Conservation (phyloP, 2,888 invertebrate genomes). For the Pandemis corylana region DNA sequence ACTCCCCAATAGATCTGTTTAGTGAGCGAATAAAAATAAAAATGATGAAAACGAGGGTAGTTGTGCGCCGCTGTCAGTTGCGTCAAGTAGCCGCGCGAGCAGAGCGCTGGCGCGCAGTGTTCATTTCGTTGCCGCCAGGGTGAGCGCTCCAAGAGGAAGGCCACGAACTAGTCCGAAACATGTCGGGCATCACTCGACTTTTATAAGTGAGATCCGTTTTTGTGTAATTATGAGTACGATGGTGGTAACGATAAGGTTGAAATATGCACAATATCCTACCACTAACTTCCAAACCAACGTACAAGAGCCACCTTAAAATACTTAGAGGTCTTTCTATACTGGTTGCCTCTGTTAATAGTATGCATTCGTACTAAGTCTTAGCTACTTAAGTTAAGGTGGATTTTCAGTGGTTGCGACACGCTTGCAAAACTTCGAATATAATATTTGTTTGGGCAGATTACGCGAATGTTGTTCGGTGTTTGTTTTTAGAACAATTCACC, state of each 20-base stretch:
- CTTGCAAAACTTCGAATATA: slow-evolving; percentile 58
- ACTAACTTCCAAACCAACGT: slow-evolving; percentile 9
- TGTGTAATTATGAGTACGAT: neutral
- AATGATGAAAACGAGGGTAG: too few species aligned
- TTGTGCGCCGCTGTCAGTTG: too few species aligned
- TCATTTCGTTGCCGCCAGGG: too few species aligned
- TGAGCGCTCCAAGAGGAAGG: too few species aligned
- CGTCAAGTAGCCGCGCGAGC: too few species aligned
- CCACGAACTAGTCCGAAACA: too few species aligned
- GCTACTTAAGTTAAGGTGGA: slow-evolving; percentile 53
- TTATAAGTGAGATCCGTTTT: too few species aligned
- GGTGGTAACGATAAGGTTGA: slow-evolving; percentile 10
- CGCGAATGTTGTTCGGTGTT: slow-evolving; percentile 64
- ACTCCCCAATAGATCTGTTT: too few species aligned
- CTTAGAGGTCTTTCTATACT: slow-evolving; percentile 57
- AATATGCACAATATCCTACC: too few species aligned
- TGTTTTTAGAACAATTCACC: slow-evolving; percentile 59
- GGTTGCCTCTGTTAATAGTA: slow-evolving; percentile 58
- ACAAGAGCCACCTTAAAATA: slow-evolving; percentile 37
- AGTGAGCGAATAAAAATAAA: too few species aligned
- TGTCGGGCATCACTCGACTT: too few species aligned
- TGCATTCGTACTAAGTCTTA: slow-evolving; percentile 55
- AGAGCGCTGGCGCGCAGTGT: too few species aligned
- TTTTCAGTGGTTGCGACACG: slow-evolving; percentile 51
- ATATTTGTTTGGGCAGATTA: slow-evolving; percentile 70